Conservation (phyloP, 1,140 invertebrate species). For the Drosophila sp. region DNA sequence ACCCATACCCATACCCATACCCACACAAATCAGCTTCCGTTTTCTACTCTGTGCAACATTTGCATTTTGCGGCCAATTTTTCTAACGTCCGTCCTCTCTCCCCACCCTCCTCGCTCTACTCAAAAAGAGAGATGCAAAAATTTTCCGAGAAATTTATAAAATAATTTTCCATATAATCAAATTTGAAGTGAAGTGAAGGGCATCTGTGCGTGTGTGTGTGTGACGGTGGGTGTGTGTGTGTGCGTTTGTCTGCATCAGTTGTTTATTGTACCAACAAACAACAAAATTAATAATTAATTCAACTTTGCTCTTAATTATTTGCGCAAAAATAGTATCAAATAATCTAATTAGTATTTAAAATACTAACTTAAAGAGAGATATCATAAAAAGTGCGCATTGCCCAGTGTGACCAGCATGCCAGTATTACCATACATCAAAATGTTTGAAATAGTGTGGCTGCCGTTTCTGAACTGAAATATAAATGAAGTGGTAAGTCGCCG, state of each 20-base stretch:
- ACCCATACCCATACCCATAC: conserved; percentile 5
- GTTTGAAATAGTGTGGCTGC: too few species aligned
- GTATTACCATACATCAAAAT: too few species aligned
- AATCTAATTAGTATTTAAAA: too few species aligned
- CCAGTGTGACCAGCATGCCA: not conserved
- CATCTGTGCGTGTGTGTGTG: not conserved
- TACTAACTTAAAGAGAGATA: too few species aligned
- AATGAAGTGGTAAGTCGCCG: too few species aligned
- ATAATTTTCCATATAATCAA: conserved; percentile 35
- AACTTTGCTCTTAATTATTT: not conserved
- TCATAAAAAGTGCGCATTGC: too few species aligned
- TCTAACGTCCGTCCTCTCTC: conserved; percentile 1
- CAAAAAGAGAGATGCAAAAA: conserved; percentile 16
- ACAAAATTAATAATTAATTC: not conserved
- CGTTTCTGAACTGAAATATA: too few species aligned
- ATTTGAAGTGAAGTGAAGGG: conserved; percentile 1
- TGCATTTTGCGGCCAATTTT: conserved; percentile 41
- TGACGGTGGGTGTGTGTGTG: not conserved
- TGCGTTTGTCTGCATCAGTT: not conserved
- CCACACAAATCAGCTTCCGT: not conserved
- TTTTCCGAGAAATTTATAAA: conserved; percentile 35
- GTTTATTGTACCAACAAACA: not conserved
- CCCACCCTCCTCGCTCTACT: not conserved
- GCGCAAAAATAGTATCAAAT: too few species aligned
- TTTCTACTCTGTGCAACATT: conserved; percentile 31